phyloP scores from a whole-genome alignment of 1,140 invertebrate genomes.

The Bemisia tabaci region DNA sequence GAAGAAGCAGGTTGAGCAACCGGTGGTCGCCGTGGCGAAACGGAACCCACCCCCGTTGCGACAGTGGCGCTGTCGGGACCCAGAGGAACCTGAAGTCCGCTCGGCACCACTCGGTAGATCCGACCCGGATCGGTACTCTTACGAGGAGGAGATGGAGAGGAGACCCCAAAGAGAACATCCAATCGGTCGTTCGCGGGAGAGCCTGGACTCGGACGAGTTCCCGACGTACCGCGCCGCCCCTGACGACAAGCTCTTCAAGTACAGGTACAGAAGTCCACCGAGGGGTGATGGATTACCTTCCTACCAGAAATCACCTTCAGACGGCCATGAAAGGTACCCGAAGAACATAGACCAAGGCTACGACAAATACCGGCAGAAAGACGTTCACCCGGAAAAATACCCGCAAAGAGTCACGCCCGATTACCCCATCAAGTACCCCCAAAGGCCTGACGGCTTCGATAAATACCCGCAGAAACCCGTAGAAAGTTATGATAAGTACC shows the following conservation, averaged over 20 bases:
- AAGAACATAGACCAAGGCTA: too few relatives aligned
- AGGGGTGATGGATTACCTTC: too few relatives aligned
- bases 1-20: background rate
- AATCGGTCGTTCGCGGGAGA: slow-evolving; percentile 7
- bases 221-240: background rate
- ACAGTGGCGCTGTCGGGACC: background rate
- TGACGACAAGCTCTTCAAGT: background rate
- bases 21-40: background rate
- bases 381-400: too few relatives aligned
- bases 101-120: background rate
- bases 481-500: too few relatives aligned
- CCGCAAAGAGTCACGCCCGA: background rate
- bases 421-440: background rate
- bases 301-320: too few relatives aligned
- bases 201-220: background rate
- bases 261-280: background rate
- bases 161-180: slow-evolving; percentile 5
- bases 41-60: background rate
- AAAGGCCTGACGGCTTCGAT: background rate
- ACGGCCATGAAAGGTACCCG: too few relatives aligned
- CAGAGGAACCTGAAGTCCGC: background rate
- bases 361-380: too few relatives aligned
- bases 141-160: slow-evolving; percentile 3
- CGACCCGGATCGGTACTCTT: background rate
- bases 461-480: too few relatives aligned